Evolutionary conservation across 2,113 vertebrate species (phyloP).

Genomic region (Cathartes aura): DNA sequence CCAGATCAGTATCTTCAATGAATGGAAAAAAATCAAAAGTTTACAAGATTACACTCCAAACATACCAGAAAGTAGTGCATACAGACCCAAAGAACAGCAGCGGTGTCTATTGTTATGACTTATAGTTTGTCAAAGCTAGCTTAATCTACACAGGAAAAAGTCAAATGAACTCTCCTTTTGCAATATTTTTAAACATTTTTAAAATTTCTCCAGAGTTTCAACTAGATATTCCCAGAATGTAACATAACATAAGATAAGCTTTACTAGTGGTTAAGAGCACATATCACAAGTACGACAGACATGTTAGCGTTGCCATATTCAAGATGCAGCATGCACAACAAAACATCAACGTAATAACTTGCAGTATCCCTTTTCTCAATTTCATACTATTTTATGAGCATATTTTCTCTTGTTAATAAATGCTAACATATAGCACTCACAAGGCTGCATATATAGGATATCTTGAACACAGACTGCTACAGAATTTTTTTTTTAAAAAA

Average conservation of each 20-base stretch:
- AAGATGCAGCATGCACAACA: conserved; percentile 15
- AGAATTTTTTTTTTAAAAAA: not conserved
- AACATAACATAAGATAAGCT: not conserved
- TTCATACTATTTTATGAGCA: not conserved
- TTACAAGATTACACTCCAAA: not conserved
- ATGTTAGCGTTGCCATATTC: not conserved
- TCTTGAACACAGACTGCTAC: not conserved
- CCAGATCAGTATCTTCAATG: not conserved
- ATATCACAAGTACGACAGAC: conserved; percentile 12
- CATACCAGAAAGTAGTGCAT: not conserved
- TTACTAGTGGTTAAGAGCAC: conserved; percentile 35
- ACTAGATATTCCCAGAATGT: not conserved
- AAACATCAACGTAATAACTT: conserved; percentile 35
- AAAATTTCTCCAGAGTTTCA: not conserved
- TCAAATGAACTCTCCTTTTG: not conserved
- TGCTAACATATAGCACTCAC: not conserved
- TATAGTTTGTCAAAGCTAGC: not conserved
- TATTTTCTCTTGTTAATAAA: not conserved
- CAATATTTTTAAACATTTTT: not conserved
- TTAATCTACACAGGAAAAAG: not conserved
- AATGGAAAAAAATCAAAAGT: not conserved
- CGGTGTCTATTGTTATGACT: not conserved
- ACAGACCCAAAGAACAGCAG: not conserved
- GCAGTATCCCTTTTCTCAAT: conserved; percentile 76
- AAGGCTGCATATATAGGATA: not conserved